Conservation (phyloP, 2,888 invertebrate species). For the Linnaemya tessellans region DNA sequence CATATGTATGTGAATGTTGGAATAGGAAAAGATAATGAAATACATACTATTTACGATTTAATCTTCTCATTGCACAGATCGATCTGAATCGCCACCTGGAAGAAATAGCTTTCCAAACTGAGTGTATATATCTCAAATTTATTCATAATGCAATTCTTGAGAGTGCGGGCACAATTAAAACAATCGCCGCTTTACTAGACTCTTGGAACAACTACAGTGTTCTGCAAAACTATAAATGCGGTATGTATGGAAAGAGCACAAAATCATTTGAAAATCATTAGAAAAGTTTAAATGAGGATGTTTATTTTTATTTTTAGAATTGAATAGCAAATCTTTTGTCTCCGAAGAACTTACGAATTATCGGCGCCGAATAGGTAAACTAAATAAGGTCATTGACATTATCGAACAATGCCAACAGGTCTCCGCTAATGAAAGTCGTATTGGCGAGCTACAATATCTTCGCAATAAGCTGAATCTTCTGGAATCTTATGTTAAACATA, state of each 20-base stretch:
- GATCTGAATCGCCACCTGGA: slow-evolving; percentile 86
- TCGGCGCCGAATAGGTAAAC: slow-evolving; percentile 76
- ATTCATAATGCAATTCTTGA: slow-evolving; percentile 76
- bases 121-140: slow-evolving; percentile 75
- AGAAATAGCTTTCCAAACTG: slow-evolving; percentile 84
- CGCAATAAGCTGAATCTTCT: slow-evolving; percentile 74
- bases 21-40: too few species aligned
- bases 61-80: slow-evolving; percentile 75
- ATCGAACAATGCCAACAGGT: slow-evolving; percentile 64
- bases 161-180: slow-evolving; percentile 41
- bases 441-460: slow-evolving; percentile 58
- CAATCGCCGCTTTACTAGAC: slow-evolving; percentile 74
- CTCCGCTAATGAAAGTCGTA: background rate
- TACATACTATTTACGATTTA: background rate
- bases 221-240: slow-evolving; percentile 74
- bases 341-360: slow-evolving; percentile 80
- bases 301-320: slow-evolving; percentile 73
- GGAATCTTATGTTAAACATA: slow-evolving; percentile 80
- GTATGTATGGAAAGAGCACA: slow-evolving; percentile 73
- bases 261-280: background rate
- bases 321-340: slow-evolving; percentile 74
- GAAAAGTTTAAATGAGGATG: background rate
- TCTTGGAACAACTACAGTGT: slow-evolving; percentile 79
- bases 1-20: too few species aligned
- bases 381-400: slow-evolving; percentile 75